A percentile compares a stretch with the other conserved stretches of the same genome.
These are phyloP conservation scores for Dinoponera quadriceps DNA, from an alignment of 1,140 invertebrate genomes.

Conservation along the genomic window DNA sequence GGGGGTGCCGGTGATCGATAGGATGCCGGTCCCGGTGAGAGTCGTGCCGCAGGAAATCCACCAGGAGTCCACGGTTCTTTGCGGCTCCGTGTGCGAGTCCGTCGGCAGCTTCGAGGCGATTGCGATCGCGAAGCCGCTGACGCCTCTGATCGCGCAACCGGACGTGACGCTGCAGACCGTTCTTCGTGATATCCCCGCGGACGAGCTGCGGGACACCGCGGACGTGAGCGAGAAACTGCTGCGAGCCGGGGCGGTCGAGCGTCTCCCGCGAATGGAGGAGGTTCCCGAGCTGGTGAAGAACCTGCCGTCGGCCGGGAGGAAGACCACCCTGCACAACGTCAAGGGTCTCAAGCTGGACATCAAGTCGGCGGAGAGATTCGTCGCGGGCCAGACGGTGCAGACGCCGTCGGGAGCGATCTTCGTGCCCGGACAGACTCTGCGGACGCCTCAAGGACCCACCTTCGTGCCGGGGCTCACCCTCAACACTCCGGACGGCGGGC, in stretches of 20 bases:
- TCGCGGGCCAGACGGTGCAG: conserved; percentile 90
- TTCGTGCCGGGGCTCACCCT: conserved; percentile 92
- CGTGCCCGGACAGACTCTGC: conserved; percentile 91
- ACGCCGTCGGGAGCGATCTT: conserved; percentile 89
- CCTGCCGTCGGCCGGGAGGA: conserved; percentile 87
- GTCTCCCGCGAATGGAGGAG: conserved; percentile 88
- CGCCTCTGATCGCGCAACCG: conserved; percentile 86
- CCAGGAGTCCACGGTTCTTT: conserved; percentile 73
- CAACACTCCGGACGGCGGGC: conserved; percentile 88
- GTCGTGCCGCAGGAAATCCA: conserved; percentile 85
- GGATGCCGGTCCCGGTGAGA: conserved; percentile 85
- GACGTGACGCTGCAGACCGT: conserved; percentile 77
- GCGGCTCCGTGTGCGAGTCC: conserved; percentile 84
- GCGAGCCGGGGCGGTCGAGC: conserved; percentile 83
- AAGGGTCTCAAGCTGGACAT: conserved; percentile 89
- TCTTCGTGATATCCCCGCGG: conserved; percentile 84
- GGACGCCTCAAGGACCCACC: conserved; percentile 88
- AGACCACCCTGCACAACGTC: conserved; percentile 87
- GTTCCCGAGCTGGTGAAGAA: conserved; percentile 88
- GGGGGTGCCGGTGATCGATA: conserved; percentile 82
- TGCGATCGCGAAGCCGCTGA: conserved; percentile 87
- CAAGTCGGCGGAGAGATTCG: conserved; percentile 88
- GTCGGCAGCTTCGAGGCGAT: conserved; percentile 88
- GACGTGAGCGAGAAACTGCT: conserved; percentile 87
- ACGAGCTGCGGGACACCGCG: conserved; percentile 86